Percentiles rank a stretch among this genome's conserved stretches.
phyloP scores from a whole-genome alignment of 2,113 vertebrate genomes.

The Notothenia rossii region DNA sequence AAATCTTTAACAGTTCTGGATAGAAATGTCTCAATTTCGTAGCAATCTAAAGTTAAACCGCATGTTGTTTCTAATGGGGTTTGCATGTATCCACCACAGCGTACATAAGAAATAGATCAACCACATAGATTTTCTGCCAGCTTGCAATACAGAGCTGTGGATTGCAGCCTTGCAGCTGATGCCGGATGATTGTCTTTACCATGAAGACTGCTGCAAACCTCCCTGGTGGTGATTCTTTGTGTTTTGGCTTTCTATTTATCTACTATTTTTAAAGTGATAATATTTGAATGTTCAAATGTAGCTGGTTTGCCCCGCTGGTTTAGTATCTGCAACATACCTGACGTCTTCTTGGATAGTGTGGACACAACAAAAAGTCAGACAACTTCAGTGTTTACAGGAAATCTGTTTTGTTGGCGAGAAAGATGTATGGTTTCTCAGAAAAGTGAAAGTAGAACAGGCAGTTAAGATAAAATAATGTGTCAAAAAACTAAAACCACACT shows the following conservation, averaged over 20 bases:
- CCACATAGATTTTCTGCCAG: too few species aligned
- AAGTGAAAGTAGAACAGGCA: constrained; percentile 35
- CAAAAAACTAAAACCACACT: not conserved
- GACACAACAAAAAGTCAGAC: not conserved
- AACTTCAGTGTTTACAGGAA: constrained; percentile 27
- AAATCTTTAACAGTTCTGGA: not conserved
- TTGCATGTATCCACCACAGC: not conserved
- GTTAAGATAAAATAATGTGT: not conserved
- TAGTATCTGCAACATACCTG: not conserved
- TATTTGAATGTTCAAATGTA: not conserved
- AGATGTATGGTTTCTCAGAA: constrained; percentile 8
- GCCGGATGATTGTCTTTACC: not conserved
- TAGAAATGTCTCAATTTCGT: not conserved
- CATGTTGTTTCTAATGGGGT: not conserved
- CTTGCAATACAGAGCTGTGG: not conserved
- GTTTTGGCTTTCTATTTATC: not conserved
- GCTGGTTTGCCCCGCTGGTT: not conserved
- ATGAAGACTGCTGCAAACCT: not conserved
- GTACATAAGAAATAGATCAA: not conserved
- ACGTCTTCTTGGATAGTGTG: not conserved
- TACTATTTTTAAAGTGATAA: not conserved
- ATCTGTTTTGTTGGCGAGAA: not conserved
- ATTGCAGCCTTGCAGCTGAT: not conserved
- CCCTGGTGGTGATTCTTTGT: not conserved
- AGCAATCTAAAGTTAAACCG: not conserved